Base-by-base conservation (phyloP, 2,113 vertebrate species). In the Oenanthe melanoleuca region DNA sequence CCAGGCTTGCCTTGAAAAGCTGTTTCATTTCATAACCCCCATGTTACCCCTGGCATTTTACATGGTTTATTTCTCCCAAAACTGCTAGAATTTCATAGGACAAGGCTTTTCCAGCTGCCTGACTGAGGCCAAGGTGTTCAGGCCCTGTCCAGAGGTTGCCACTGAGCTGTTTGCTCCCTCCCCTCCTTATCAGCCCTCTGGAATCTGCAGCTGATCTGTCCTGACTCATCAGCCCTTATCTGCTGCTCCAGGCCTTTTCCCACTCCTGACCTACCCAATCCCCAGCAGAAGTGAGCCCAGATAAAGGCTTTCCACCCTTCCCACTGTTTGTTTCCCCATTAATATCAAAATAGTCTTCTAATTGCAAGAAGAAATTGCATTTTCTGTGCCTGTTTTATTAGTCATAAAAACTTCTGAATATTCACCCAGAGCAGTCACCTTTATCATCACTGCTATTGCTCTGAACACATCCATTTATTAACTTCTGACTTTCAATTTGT, bases 1-100 rank as follows among this genome's bases (percentile, higher is more conserved):
- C 44, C 24, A 1, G 3, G 15, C 24, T 63, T 81, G 11, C 42
- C 25, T 34, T 47, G 22, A 21, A 40, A 28, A 78, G 19, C 34
- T 34, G 7, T 0, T 47, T 5, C 1, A 1, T 61, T 44, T 60
- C 53, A 31, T 1, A 14, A 64, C 23, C 29, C 10, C 19, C 18
- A 1, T 2, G 17, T 33, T 23, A 63, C 6, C 28, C 75, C 20
- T 29, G 20, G 17, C 55, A 45, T 21, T 73, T 33, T 4, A 33
- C 1, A 1, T 0, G 28, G 14, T 12, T 56, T 38, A 17, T 23
- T 74, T 47, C 59, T 56, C n/a, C 26, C 24, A 14, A 14, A 83
- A 75, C 9, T 56, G 24, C 61, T 19, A 5, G 11, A 8, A 0
- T 12, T 65, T 50, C 64, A 34, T 2, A 16, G 52, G 8, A 33